A percentile compares a stretch with the other conserved stretches of the same genome.
These are phyloP conservation scores for Anoplopoma fimbria DNA, from an alignment of 2,113 vertebrate genomes.

Conservation along the genomic window DNA sequence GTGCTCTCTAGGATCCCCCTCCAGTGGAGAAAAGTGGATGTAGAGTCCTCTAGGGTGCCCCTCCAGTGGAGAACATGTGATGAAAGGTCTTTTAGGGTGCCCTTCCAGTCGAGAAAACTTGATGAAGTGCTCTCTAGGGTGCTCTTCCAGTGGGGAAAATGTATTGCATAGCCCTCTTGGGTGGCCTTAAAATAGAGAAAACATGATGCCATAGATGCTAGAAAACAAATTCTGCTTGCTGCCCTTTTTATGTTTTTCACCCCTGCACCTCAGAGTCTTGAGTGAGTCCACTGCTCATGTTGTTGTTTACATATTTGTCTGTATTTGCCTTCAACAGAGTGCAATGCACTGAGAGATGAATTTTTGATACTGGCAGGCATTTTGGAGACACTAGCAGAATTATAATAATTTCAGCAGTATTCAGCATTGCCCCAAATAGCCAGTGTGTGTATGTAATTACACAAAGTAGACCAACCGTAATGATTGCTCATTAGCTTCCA, in stretches of 20 bases:
- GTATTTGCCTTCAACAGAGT: neutral
- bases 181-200: neutral
- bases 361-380: slow-evolving; percentile 10
- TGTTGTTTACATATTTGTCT: neutral
- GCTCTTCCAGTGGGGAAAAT: no score
- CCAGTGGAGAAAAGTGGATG: neutral
- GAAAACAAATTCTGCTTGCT: neutral
- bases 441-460: slow-evolving; percentile 32
- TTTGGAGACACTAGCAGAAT: slow-evolving; percentile 28
- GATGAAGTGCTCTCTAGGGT: no score
- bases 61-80: neutral
- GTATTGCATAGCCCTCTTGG: no score
- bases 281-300: neutral
- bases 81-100: no score
- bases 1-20: neutral
- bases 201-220: neutral
- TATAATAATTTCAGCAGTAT: neutral
- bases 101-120: no score
- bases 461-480: slow-evolving; percentile 33
- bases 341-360: neutral
- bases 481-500: slow-evolving; percentile 53
- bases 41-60: neutral
- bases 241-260: neutral
- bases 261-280: neutral
- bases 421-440: slow-evolving; percentile 10